A percentile compares a stretch with the other conserved stretches of the same genome.
phyloP scores from a whole-genome alignment of 2,797 vertebrate species.

The Hydrophis major region DNA sequence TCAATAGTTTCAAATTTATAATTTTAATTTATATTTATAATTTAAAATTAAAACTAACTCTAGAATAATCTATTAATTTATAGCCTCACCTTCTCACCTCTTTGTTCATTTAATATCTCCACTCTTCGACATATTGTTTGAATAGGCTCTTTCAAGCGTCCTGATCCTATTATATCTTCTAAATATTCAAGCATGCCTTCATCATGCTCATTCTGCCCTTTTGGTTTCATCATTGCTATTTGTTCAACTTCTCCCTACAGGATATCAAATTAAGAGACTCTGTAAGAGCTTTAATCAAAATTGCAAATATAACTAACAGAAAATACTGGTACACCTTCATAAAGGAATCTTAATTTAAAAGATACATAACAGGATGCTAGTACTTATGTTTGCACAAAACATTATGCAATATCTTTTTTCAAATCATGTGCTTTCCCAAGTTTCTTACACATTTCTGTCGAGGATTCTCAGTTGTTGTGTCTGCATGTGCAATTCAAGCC shows the following conservation, averaged over 20 bases:
- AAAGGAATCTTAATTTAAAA: background rate
- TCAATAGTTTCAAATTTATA: background rate
- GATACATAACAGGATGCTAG: background rate
- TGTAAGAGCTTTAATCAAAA: background rate
- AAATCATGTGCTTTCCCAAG: background rate
- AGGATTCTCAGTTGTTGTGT: background rate
- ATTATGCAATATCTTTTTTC: background rate
- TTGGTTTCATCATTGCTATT: conserved; percentile 98
- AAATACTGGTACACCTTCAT: background rate
- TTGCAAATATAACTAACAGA: background rate
- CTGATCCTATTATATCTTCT: conserved; percentile 95
- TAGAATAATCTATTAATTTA: background rate
- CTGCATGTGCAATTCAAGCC: background rate
- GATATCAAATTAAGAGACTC: conserved; percentile 16
- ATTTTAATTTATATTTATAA: background rate
- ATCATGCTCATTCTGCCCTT: conserved; percentile 92
- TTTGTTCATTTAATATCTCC: conserved; percentile 89
- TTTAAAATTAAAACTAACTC: background rate
- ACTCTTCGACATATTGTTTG: conserved; percentile 80
- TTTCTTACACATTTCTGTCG: background rate
- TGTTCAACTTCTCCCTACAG: conserved; percentile 96
- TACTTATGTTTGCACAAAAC: background rate
- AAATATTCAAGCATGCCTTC: conserved; percentile 98
- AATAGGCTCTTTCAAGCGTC: conserved; percentile 90
- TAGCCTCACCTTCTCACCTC: conserved; percentile 89